These are phyloP conservation scores for Teinopalpus imperialis DNA, from an alignment of 2,888 invertebrate genomes.

Conservation along the genomic window DNA sequence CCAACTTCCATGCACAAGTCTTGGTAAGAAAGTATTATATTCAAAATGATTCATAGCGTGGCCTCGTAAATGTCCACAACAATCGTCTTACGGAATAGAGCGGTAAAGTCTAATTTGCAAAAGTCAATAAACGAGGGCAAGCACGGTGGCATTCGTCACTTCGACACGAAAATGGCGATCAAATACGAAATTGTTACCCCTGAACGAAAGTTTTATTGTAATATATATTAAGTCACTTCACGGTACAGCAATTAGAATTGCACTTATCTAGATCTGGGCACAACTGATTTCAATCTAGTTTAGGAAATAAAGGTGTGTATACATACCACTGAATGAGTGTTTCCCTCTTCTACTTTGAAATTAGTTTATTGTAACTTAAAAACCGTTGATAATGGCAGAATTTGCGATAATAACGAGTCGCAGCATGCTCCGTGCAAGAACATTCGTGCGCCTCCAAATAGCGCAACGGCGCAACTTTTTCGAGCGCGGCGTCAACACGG, in stretches of 20 bases:
- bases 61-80: slow-evolving; percentile 49
- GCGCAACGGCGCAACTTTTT: slow-evolving; percentile 82
- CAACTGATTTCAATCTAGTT: slow-evolving; percentile 7
- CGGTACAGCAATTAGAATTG: slow-evolving; percentile 23
- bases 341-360: slow-evolving; percentile 46
- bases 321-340: slow-evolving; percentile 54
- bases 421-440: slow-evolving; percentile 64
- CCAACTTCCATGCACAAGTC: slow-evolving; percentile 28
- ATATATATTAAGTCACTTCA: slow-evolving; percentile 39
- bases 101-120: slow-evolving; percentile 70
- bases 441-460: slow-evolving; percentile 80
- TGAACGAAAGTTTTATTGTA: slow-evolving; percentile 48
- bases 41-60: slow-evolving; percentile 72
- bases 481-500: slow-evolving; percentile 81
- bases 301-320: slow-evolving; percentile 39
- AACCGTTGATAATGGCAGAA: too few species aligned
- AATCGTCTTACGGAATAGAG: slow-evolving; percentile 62
- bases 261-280: too few species aligned
- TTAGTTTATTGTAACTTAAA: slow-evolving; percentile 53
- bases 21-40: slow-evolving; percentile 59
- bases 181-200: slow-evolving; percentile 76
- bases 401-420: slow-evolving; percentile 70
- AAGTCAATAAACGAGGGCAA: slow-evolving; percentile 69
- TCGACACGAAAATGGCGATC: slow-evolving; percentile 81
- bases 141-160: slow-evolving; percentile 75